Evolutionary conservation across 2,888 invertebrate genomes (phyloP), one percentile per base, ranked within the genome.

Genomic region (Thereva unica): DNA sequence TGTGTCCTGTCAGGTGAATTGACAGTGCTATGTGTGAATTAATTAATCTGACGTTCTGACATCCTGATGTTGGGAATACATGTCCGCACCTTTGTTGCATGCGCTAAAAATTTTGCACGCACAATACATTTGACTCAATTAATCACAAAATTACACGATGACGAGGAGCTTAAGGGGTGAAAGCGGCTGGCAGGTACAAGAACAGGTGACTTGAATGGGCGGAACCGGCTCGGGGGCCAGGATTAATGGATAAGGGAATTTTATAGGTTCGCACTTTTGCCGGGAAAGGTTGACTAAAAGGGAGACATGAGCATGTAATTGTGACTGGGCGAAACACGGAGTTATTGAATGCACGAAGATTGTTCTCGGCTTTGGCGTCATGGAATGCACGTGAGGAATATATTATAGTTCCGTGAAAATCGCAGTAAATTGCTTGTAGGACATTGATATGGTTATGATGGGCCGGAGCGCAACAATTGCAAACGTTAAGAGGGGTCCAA

Each of bases 101-200:
- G 57, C 47, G 42, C 37, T 47, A 37, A 47, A 47, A 59, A 50
- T 50, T 59, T 61, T 41, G 61, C 61, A 61, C 61, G 61, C 61
- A 61, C 61, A 49, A 59, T 59, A 61, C 61, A 23, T 50, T 61
- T 50, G 50, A 42, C 61, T 23, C 61, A 61, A 61, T 61, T 50
- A 61, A 61, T 61, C 61, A 61, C 50, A 50, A 9, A 61, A 61
- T 61, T 61, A 61, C 40, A 61, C 50, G 50, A 49, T 61, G 61
- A 61, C 61, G 61, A 50, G 12, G 12, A 41, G 23, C 41, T 47
- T 37, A 40, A 37, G 59, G 59, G 52, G 44, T n/a, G 44, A 42
- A 35, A 56, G 44, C 37, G 44, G 56, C 44, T 38, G 56, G 56
- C n/a, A 42, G 56, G 12, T 5, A 42, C n/a, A 9, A 44, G 2